A percentile compares a stretch with the other conserved stretches of the same genome.
These are phyloP conservation scores for Cuniculus paca DNA, from an alignment of 2,797 vertebrate genomes.

Conservation along the genomic window DNA sequence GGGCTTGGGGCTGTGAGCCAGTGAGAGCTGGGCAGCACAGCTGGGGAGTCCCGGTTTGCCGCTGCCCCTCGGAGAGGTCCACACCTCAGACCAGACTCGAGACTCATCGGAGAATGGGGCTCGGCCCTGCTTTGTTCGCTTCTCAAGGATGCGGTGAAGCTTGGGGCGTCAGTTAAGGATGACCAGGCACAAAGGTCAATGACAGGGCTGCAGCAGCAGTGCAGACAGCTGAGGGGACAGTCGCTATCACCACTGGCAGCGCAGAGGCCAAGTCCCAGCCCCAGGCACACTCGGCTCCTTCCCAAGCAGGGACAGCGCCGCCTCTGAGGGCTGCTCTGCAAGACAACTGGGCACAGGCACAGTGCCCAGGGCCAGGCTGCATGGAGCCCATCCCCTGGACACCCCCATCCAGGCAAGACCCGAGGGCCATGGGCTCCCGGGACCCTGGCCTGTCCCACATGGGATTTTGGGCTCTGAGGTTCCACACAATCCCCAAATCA, in stretches of 20 bases:
- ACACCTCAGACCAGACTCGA: not conserved
- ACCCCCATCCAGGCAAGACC: not conserved
- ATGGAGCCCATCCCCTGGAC: fast-evolving
- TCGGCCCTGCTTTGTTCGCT: not conserved
- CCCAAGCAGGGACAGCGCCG: no score
- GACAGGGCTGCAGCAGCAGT: not conserved
- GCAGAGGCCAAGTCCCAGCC: not conserved
- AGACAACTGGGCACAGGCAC: fast-evolving
- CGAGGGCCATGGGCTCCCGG: not conserved
- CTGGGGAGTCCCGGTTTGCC: not conserved
- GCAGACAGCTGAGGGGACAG: not conserved
- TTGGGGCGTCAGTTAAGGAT: not conserved
- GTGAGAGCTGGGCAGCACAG: fast-evolving
- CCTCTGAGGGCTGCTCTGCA: not conserved
- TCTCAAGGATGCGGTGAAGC: not conserved
- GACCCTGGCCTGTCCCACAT: not conserved
- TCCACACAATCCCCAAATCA: not conserved
- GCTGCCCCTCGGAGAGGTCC: fast-evolving
- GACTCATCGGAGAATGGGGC: not conserved
- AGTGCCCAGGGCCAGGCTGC: not conserved
- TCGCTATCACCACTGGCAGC: fast-evolving
- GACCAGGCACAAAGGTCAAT: not conserved
- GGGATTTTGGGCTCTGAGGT: not conserved
- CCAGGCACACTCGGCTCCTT: not conserved
- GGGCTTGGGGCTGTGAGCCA: not conserved